Evolutionary conservation across 2,797 vertebrate species (phyloP).

Genomic region (Catharus ustulatus): DNA sequence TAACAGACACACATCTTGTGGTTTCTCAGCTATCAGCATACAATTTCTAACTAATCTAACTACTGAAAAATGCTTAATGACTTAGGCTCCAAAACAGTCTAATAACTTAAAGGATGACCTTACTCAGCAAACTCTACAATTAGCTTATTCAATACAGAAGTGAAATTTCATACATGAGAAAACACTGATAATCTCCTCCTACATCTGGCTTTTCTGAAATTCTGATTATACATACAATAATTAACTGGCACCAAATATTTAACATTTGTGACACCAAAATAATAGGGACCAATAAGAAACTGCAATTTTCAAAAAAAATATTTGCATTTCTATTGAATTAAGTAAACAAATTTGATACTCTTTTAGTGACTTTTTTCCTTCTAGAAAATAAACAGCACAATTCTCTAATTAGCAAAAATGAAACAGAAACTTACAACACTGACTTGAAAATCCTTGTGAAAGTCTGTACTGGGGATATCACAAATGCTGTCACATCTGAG

Average conservation of each 20-base stretch:
- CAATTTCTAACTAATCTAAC: neutral
- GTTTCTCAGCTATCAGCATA: neutral
- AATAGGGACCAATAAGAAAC: neutral
- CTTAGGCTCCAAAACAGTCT: neutral
- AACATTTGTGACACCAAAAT: constrained; percentile 61
- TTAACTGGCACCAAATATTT: constrained; percentile 31
- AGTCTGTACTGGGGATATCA: constrained; percentile 63
- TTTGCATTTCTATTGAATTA: constrained; percentile 1
- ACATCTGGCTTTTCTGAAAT: constrained; percentile 18
- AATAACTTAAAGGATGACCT: neutral
- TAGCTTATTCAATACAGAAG: neutral
- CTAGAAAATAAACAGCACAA: constrained; percentile 8
- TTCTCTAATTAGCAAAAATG: constrained; percentile 36
- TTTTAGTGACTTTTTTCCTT: neutral
- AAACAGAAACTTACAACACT: constrained; percentile 68
- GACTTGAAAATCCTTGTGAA: constrained; percentile 66
- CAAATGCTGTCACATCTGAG: constrained; percentile 64
- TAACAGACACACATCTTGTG: neutral
- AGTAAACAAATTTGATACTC: neutral
- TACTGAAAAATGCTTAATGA: neutral
- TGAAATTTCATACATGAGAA: constrained; percentile 19
- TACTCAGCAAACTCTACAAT: neutral
- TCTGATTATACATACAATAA: neutral
- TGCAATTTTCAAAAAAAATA: constrained; percentile 15
- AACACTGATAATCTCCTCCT: neutral